phyloP scores from a whole-genome alignment of 2,113 vertebrate genomes.

The Conger conger region DNA sequence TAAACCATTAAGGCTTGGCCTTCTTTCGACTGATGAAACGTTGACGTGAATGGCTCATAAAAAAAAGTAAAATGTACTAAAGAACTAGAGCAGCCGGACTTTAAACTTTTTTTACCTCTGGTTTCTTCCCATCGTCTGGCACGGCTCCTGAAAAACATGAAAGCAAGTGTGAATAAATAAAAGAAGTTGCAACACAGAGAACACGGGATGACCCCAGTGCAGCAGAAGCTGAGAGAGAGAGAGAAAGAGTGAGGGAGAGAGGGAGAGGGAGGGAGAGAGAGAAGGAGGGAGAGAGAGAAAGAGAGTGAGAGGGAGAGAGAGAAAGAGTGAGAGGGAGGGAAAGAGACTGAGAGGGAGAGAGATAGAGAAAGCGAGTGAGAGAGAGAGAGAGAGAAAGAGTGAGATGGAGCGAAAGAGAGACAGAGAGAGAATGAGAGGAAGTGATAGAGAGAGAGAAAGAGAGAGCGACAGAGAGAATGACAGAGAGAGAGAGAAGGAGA shows the following conservation, averaged over 20 bases:
- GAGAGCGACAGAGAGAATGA: neutral
- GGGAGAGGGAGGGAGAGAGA: too few relatives aligned
- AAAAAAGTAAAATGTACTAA: too few relatives aligned
- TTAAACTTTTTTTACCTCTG: constrained; percentile 11
- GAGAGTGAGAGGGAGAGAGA: too few relatives aligned
- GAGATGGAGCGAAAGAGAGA: neutral
- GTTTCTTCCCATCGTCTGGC: constrained; percentile 22
- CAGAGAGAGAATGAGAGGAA: neutral
- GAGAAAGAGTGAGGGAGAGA: too few relatives aligned
- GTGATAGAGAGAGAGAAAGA: neutral
- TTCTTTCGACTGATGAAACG: too few relatives aligned
- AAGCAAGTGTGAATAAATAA: neutral
- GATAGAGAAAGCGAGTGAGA: too few relatives aligned
- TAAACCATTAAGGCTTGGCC: too few relatives aligned
- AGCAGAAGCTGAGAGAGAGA: neutral
- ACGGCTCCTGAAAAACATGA: constrained; percentile 38
- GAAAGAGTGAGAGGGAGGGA: neutral
- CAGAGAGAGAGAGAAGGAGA: neutral
- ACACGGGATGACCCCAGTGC: neutral
- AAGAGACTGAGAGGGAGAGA: neutral
- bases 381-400: neutral
- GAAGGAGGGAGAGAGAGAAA: too few relatives aligned
- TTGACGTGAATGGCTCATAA: too few relatives aligned
- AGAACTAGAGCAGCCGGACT: neutral
- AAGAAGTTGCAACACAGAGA: neutral